phyloP scores from a whole-genome alignment of 2,113 vertebrate species.

The Tachycineta bicolor region DNA sequence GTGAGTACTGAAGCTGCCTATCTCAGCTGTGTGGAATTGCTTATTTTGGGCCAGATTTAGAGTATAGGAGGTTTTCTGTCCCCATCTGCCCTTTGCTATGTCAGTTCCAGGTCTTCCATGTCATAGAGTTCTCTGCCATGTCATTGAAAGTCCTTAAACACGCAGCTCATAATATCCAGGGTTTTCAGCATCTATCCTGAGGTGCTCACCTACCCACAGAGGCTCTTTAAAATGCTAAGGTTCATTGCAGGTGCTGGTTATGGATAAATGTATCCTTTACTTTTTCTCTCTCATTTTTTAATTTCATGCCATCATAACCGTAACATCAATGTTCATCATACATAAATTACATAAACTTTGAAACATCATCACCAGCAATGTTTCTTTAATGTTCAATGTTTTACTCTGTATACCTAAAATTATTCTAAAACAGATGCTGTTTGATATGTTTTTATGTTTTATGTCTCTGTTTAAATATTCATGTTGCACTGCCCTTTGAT shows the following conservation, averaged over 20 bases:
- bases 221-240: not conserved
- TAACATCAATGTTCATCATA: not conserved
- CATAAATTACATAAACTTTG: not conserved
- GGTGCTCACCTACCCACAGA: not conserved
- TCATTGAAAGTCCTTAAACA: not conserved
- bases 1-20: not conserved
- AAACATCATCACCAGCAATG: not conserved
- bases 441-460: not conserved
- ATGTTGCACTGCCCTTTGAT: not conserved
- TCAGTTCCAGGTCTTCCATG: not conserved
- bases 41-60: not conserved
- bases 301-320: not conserved
- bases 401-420: not conserved
- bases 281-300: not conserved
- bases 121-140: not conserved
- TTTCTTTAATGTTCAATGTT: not conserved
- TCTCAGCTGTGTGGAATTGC: not conserved
- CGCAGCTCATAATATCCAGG: not conserved
- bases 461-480: not conserved
- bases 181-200: not conserved
- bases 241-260: not conserved
- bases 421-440: not conserved
- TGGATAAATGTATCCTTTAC: not conserved
- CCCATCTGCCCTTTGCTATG: not conserved
- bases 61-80: not conserved